Conservation (phyloP, 1,140 invertebrate genomes). For the Pseudomyrmex gracilis region DNA sequence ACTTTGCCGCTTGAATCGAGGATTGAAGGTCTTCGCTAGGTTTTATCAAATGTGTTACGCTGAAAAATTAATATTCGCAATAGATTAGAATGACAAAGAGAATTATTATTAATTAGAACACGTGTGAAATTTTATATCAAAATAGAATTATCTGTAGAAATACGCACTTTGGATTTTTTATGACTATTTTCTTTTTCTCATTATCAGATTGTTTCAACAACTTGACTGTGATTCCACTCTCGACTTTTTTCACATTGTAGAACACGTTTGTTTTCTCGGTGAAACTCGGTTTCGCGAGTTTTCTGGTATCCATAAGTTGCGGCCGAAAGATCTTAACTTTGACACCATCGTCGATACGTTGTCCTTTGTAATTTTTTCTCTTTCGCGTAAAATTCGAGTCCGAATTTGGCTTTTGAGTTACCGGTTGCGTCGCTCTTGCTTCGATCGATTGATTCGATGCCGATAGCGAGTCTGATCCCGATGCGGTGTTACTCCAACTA, state of each 20-base stretch:
- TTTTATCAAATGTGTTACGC: slow-evolving; percentile 75
- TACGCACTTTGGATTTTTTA: slow-evolving; percentile 77
- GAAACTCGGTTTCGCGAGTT: slow-evolving; percentile 60
- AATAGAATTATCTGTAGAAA: too few species aligned
- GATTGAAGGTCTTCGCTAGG: slow-evolving; percentile 76
- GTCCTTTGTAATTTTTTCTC: slow-evolving; percentile 81
- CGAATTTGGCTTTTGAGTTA: slow-evolving; percentile 20
- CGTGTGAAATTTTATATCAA: too few species aligned
- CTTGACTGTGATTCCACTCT: slow-evolving; percentile 78
- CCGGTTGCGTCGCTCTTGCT: slow-evolving; percentile 56
- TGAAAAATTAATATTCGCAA: slow-evolving; percentile 69
- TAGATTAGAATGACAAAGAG: slow-evolving; percentile 11
- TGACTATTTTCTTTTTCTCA: slow-evolving; percentile 77
- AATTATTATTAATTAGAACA: too few species aligned
- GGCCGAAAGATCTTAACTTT: slow-evolving; percentile 77
- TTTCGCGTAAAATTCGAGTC: slow-evolving; percentile 56
- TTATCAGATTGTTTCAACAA: slow-evolving; percentile 66
- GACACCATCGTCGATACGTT: slow-evolving; percentile 42
- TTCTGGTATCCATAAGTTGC: slow-evolving; percentile 77
- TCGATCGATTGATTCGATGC: slow-evolving; percentile 73
- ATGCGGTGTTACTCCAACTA: slow-evolving; percentile 8
- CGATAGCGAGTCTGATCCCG: slow-evolving; percentile 35
- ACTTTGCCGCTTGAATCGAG: slow-evolving; percentile 76
- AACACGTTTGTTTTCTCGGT: slow-evolving; percentile 69
- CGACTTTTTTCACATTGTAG: slow-evolving; percentile 77